Evolutionary conservation across 2,797 vertebrate genomes (phyloP).

Genomic region (Lepus townsendii): DNA sequence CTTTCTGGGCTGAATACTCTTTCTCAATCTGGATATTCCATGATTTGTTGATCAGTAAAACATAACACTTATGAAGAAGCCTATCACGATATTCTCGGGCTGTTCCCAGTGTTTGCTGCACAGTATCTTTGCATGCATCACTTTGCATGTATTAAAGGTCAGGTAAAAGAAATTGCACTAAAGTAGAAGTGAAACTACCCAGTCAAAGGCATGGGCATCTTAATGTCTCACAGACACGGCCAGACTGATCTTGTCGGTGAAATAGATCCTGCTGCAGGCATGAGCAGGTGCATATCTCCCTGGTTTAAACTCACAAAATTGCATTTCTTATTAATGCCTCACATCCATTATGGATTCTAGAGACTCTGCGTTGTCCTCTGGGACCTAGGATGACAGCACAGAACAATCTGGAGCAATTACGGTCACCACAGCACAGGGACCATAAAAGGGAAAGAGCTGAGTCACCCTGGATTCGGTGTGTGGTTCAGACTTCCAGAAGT

Average conservation of each 20-base stretch:
- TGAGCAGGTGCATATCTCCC: neutral
- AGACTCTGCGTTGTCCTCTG: neutral
- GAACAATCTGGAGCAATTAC: neutral
- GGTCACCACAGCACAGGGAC: too few relatives aligned
- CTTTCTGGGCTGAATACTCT: neutral
- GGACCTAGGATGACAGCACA: neutral
- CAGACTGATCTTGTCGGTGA: neutral
- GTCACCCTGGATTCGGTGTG: neutral
- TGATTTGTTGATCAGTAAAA: neutral
- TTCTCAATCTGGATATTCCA: neutral
- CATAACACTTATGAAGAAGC: neutral
- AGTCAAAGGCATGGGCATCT: neutral
- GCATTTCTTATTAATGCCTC: neutral
- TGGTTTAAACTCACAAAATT: neutral
- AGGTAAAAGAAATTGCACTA: neutral
- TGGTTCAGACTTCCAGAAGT: neutral
- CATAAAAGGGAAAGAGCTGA: neutral
- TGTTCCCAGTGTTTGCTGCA: neutral
- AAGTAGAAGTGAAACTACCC: slow-evolving; percentile 13
- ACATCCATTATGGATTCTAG: neutral
- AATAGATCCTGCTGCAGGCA: neutral
- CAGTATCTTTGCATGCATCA: neutral
- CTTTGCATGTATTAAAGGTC: neutral
- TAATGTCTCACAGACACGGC: neutral
- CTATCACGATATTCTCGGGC: too few relatives aligned